Conservation (phyloP, 2,113 vertebrate species). For the Crypturellus undulatus region DNA sequence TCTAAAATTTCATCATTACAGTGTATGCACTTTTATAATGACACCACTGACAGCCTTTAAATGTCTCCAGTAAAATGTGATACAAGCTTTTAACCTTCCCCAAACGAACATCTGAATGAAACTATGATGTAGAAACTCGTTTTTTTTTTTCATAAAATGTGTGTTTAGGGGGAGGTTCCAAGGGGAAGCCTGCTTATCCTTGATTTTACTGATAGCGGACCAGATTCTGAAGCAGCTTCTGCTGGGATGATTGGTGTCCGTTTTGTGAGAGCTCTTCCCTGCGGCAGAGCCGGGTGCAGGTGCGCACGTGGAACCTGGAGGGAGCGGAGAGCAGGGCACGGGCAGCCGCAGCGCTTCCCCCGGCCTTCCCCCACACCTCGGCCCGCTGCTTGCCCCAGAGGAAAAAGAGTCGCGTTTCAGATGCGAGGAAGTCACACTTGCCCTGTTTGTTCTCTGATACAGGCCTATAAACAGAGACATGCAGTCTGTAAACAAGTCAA, state of each 20-base stretch:
- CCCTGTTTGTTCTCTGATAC: conserved; percentile 67
- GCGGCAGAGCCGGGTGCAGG: background rate
- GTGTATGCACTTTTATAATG: background rate
- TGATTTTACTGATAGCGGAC: background rate
- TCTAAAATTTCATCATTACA: background rate
- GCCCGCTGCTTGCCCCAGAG: conserved; percentile 14
- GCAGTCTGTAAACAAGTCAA: conserved; percentile 70
- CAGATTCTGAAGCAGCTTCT: background rate
- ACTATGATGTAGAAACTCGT: background rate
- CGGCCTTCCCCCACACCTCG: background rate
- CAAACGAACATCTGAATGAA: background rate
- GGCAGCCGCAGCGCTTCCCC: conserved; percentile 7
- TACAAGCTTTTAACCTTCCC: background rate
- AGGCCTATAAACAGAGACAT: conserved; percentile 67
- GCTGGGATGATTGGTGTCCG: background rate
- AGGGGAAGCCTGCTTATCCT: background rate
- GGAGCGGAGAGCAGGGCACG: background rate
- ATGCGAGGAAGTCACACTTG: conserved; percentile 61
- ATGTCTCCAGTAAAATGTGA: conserved; percentile 21
- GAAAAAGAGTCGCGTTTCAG: conserved; percentile 36
- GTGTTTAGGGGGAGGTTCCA: background rate
- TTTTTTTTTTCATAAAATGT: too few species aligned
- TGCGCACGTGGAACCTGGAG: background rate
- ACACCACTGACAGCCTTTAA: background rate
- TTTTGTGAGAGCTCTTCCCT: background rate